phyloP scores from a whole-genome alignment of 2,113 vertebrate genomes.

The cat (Felis catus) region F.catus_Fca126_mat1.0 CM031424.1:80636001-80636500 shows the following conservation, averaged over 20 bases:
- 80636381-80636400: not conserved
- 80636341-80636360: not conserved
- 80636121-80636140: not conserved
- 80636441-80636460: not conserved
- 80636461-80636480: not conserved
- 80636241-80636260: not conserved
- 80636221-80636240: not conserved
- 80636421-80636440: fast-evolving
- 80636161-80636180: not conserved
- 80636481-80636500: not conserved
- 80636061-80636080: not conserved
- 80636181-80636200: not conserved
- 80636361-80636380: not conserved
- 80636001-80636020: not conserved
- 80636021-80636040: not conserved
- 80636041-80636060: not conserved
- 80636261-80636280: not conserved
- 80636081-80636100: not conserved
- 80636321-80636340: not conserved
- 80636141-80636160: not conserved
- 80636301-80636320: not conserved
- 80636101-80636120: not conserved
- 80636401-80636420: fast-evolving
- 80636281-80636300: not conserved
- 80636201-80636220: too few relatives aligned